Conservation (phyloP, 2,888 invertebrate species). For the Oeneis ivallda region DNA sequence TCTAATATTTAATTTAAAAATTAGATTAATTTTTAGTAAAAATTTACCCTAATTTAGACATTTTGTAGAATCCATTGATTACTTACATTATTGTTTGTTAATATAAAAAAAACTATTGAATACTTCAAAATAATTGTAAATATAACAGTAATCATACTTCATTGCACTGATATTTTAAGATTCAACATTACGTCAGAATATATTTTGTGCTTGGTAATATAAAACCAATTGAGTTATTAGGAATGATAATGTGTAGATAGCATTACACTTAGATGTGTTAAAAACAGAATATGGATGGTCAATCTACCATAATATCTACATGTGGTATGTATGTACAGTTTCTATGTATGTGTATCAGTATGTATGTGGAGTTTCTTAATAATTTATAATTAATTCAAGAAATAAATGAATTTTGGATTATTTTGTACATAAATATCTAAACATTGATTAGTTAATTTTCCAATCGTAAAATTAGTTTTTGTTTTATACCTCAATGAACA, state of each 20-base stretch:
- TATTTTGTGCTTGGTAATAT: constrained; percentile 62
- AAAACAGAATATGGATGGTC: background rate
- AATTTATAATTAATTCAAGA: background rate
- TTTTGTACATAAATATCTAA: constrained; percentile 41
- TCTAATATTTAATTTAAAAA: constrained; percentile 20
- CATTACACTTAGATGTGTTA: constrained; percentile 33
- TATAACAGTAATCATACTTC: constrained; percentile 20
- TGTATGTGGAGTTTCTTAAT: constrained; percentile 18
- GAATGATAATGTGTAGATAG: constrained; percentile 49
- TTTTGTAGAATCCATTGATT: constrained; percentile 4
- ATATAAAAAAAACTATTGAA: constrained; percentile 6
- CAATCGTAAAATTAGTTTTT: constrained; percentile 29
- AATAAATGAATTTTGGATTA: constrained; percentile 6
- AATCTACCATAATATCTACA: constrained; percentile 10
- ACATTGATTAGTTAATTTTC: constrained; percentile 36
- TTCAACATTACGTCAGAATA: constrained; percentile 3
- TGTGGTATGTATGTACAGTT: background rate
- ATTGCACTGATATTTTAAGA: constrained; percentile 27
- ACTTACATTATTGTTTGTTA: constrained; percentile 8
- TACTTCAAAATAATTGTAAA: constrained; percentile 16
- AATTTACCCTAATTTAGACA: constrained; percentile 28
- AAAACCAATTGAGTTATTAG: constrained; percentile 46
- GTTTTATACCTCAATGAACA: constrained; percentile 31
- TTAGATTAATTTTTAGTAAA: constrained; percentile 13
- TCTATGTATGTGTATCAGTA: no score